Evolutionary conservation across 2,888 invertebrate genomes (phyloP), one percentile per base, ranked within the genome.

Genomic region (Plemyria rubiginata): DNA sequence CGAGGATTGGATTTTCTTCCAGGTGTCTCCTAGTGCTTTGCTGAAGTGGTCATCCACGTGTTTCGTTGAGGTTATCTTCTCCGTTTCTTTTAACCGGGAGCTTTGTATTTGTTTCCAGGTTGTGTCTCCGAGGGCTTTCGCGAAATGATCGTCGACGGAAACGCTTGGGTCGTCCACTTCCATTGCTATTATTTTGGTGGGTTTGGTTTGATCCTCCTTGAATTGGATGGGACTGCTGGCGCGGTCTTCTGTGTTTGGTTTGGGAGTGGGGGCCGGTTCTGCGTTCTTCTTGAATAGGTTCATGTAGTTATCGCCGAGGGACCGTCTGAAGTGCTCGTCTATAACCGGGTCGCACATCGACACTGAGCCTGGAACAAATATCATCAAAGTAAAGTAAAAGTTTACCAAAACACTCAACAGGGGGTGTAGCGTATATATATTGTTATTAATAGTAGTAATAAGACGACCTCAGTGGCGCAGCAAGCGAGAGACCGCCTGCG

Each of bases 301-400:
- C 86, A 95, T 94, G 90, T 96, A 96, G 82, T 96, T 95, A 73
- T 96, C 95, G 61, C 98, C 98, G 68, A 99, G 94, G 0, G 98
- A 98, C 67, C 98, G 95, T 60, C 98, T 94, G 90, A 99, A 99
- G 89, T 99, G 98, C 84, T 99, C 99, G 88, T 99, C 98, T 79
- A 98, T 98, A 60, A 97, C 97, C 11, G 97, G 97, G 87, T 98
- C 98, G 87, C 97, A 96, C 94, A 96, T 95, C 12, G 96, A 95
- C 83, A 95, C 94, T 43, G 94, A 94, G 77, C 95, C 96, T 96
- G 87, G 79, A 82, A 60, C 15, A 60, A n/a, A 15, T 0, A 49
- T 11, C 9, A 36, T 32, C 22, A 46, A 38, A 1, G 8, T 11
- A 3, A 38, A 11, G 11, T 38, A 38, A 38, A 11, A 36, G 36